Conservation (phyloP, 2,888 invertebrate species). For the Melinaea menophilus region DNA sequence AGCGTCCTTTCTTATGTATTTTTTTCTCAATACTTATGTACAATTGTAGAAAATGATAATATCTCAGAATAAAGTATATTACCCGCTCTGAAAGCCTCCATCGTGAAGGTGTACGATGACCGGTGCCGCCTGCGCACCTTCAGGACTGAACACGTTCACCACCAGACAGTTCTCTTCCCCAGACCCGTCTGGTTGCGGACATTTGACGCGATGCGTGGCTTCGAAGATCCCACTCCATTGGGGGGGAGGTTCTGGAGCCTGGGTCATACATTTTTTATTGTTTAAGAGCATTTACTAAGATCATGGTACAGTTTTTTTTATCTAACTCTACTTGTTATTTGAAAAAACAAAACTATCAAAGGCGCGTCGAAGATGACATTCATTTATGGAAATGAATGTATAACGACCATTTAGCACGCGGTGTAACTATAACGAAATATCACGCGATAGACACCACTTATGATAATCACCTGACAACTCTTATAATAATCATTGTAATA, state of each 20-base stretch:
- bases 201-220: conserved; percentile 59
- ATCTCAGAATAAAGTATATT: conserved; percentile 22
- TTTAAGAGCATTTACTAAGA: background rate
- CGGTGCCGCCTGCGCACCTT: conserved; percentile 40
- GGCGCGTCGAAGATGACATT: too few relatives aligned
- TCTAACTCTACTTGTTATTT: too few relatives aligned
- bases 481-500: too few relatives aligned
- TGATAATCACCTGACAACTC: too few relatives aligned
- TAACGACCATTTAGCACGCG: too few relatives aligned
- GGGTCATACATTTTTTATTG: background rate
- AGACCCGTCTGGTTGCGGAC: conserved; percentile 49
- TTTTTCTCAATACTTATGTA: too few relatives aligned
- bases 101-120: conserved; percentile 67
- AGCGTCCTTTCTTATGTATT: too few relatives aligned
- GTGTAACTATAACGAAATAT: too few relatives aligned
- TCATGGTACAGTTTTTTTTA: background rate
- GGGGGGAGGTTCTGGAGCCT: conserved; percentile 56
- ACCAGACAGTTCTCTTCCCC: conserved; percentile 67
- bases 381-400: too few relatives aligned
- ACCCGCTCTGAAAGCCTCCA: conserved; percentile 67
- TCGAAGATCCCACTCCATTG: conserved; percentile 67
- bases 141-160: conserved; percentile 63
- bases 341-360: too few relatives aligned
- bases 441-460: too few relatives aligned
- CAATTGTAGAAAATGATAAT: background rate